Base-by-base conservation (phyloP, 2,888 invertebrate species). In the Caenorhabditis imperialis region DNA sequence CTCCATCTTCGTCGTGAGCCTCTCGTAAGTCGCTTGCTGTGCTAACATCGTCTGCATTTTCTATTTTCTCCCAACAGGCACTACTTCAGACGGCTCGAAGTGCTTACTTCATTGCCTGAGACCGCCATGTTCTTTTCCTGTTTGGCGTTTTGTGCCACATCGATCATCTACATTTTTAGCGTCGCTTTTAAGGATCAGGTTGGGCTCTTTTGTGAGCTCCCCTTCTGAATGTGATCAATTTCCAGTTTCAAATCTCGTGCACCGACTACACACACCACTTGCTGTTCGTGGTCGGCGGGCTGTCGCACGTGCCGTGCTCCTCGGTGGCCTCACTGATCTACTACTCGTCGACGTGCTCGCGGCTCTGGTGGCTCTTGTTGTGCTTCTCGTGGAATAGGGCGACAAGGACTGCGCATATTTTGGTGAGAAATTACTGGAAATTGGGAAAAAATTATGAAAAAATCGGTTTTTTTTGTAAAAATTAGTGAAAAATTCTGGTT, bases 321-420 rank as follows among this genome's bases (percentile, higher is more conserved):
- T 50, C 77, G 6, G 75, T 76, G 2, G 81, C 78, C 3, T 79
- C 83, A 4, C 45, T 84, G 6, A 85, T 89, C 12, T 90, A 90
- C 82, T 90, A 89, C 82, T 89, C 89, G 76, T 88, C 89, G 30
- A 81, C 89, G 5, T 90, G 90, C 60, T 88, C 88, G 44, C 85
- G 89, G 5, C 77, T 90, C 27, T 90, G 90, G 90, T 90, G 90
- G 95, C 93, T 95, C 48, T 92, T 94, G 71, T 91, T 95, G 40
- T 93, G 94, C 62, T 92, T 93, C 22, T 69, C 77, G 14, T 79
- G 77, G 79, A 81, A 79, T 50, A 69, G 65, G 37, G 61, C 77
- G 25, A 78, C 77, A 18, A 45, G 58, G 7, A 62, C 67, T 8
- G 69, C 63, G 2, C 61, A 51, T 33, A 58, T 55, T 14, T 38